Conservation (phyloP, 30 jellyfish, hydroid and myxozoan genomes). For the Aurelia aurita region DNA sequence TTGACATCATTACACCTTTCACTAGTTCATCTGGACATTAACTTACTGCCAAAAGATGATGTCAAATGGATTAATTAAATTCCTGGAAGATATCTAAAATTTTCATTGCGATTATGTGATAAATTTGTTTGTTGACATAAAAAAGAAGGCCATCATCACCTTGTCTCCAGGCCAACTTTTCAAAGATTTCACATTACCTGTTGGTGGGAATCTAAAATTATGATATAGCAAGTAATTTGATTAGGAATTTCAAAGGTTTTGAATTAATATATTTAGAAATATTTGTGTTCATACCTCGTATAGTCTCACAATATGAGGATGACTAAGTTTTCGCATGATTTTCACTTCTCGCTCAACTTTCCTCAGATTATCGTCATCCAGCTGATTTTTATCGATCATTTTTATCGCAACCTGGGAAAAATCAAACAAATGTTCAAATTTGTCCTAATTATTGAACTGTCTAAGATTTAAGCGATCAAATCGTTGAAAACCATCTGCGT, state of each 20-base stretch:
- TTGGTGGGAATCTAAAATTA: no score
- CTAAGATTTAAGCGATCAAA: neutral
- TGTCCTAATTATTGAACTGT: neutral
- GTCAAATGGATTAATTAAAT: neutral
- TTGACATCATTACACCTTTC: no score
- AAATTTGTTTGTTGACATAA: neutral
- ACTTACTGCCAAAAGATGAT: neutral
- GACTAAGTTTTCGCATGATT: conserved; percentile 83
- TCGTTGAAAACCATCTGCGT: conserved; percentile 25
- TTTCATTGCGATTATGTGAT: neutral
- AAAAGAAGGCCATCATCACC: conserved; percentile 4
- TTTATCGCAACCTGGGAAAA: conserved; percentile 91
- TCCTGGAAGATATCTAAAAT: conserved; percentile 3
- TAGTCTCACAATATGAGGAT: conserved; percentile 77
- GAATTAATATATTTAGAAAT: no score
- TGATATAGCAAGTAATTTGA: no score
- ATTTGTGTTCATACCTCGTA: conserved; percentile 76
- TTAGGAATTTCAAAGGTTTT: no score
- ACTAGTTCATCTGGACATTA: no score
- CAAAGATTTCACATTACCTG: neutral
- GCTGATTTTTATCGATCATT: conserved; percentile 85
- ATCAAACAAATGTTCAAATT: neutral
- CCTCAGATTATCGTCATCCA: conserved; percentile 81
- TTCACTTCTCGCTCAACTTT: conserved; percentile 92
- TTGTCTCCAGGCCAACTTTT: neutral